Base-by-base conservation (phyloP, 2,113 vertebrate species). In the Anhinga rufa region DNA sequence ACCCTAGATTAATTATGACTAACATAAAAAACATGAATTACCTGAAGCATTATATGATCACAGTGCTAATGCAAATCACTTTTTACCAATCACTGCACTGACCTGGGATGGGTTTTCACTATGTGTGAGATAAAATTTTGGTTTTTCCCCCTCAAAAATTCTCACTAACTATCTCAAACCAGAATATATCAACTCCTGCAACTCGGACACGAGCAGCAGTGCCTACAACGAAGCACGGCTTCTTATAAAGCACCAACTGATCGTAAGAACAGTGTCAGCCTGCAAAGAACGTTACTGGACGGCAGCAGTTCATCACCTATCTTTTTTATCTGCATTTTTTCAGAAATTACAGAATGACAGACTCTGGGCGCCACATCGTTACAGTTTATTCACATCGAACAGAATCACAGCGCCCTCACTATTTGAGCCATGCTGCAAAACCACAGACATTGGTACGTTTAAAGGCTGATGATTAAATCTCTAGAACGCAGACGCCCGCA, bases 291-390 rank as follows among this genome's bases (percentile, higher is more conserved):
- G 0, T 28, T 21, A 61, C 12, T 10, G 31, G 44, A 74, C 6
- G 1, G 32, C 42, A 54, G 31, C 11, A 65, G 17, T 2, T 49
- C 19, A 70, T 14, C 15, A 26, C 3, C 7, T 9, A 55, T 10
- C 17, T 36, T 83, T 72, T 68, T 36, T 34, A 17, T 1, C 7
- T 7, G 14, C 12, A 9, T 40, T 84, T 60, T 7, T 75, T 55
- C 61, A 76, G 9, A 48, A 49, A 57, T 24, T 15, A 49, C 15
- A 66, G 32, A 49, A 40, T 3, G 22, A 11, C 19, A 20, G 18
- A 7, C 22, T 40, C 46, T 12, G 14, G 3, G 24, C 0, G 2
- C 31, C 4, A 1, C 0, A 31, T 0, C 4, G 3, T 7, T 12
- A 42, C 20, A 20, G 7, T 12, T 68, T 64, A 28, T 24, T n/a